Conservation (phyloP, 2,797 vertebrate species). For the Manis crassicaudata region DNA sequence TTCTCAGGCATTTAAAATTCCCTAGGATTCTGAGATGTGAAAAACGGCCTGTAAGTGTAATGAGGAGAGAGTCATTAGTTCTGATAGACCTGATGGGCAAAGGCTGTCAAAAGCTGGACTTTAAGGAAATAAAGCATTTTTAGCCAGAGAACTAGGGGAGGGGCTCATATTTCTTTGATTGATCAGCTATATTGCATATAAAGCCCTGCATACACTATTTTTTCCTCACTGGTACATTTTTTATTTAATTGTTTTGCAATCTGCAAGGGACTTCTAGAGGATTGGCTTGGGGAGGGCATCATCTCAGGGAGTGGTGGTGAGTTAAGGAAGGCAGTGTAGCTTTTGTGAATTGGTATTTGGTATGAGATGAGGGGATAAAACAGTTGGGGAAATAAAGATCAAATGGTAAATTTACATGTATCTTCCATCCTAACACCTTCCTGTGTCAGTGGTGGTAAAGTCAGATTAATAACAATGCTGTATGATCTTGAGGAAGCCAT, state of each 20-base stretch:
- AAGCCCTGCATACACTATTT: background rate
- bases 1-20: background rate
- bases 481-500: background rate
- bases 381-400: background rate
- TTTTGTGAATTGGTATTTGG: background rate
- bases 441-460: background rate
- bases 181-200: background rate
- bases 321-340: background rate
- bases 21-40: background rate
- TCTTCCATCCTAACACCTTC: background rate
- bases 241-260: slow-evolving; percentile 7
- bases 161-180: slow-evolving; percentile 21
- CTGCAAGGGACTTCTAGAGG: background rate
- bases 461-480: background rate
- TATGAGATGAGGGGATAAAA: background rate
- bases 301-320: background rate
- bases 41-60: background rate
- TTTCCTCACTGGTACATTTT: background rate
- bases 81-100: background rate
- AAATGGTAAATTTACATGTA: background rate
- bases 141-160: background rate
- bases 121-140: background rate
- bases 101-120: background rate
- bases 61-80: slow-evolving; percentile 3
- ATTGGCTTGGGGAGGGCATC: background rate